These are phyloP conservation scores for Lonchura striata DNA, from an alignment of 2,113 vertebrate species.

Conservation along the genomic window DNA sequence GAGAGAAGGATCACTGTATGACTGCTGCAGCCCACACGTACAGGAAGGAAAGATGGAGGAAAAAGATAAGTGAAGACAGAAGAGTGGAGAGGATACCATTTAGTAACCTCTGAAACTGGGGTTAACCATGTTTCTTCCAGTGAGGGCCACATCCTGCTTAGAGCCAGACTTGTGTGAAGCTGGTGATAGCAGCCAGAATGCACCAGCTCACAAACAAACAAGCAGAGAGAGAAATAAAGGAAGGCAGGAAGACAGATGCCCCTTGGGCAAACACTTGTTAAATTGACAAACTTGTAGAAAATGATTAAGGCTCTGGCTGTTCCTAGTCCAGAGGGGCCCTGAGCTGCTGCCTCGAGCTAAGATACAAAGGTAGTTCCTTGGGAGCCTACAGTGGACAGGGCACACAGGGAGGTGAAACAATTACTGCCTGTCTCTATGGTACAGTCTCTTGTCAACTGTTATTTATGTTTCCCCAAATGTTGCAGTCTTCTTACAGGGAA, in stretches of 20 bases:
- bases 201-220: conserved; percentile 45
- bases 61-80: neutral
- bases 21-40: neutral
- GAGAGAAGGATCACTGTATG: neutral
- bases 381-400: conserved; percentile 61
- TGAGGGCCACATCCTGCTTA: neutral
- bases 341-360: conserved; percentile 57
- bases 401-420: conserved; percentile 67
- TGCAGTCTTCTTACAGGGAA: conserved; percentile 35
- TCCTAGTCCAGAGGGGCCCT: conserved; percentile 52
- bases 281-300: conserved; percentile 71
- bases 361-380: conserved; percentile 57
- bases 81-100: neutral
- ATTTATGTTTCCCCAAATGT: conserved; percentile 66
- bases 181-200: conserved; percentile 28
- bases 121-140: neutral
- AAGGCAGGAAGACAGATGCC: conserved; percentile 63
- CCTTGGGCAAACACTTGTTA: conserved; percentile 70
- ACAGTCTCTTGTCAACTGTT: conserved; percentile 58
- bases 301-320: conserved; percentile 67
- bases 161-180: neutral
- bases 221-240: conserved; percentile 54
- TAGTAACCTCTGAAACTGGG: conserved; percentile 15
- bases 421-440: conserved; percentile 59
- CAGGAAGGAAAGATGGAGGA: neutral